phyloP scores from a whole-genome alignment of 2,888 invertebrate genomes.

The Ophion ellenae region DNA sequence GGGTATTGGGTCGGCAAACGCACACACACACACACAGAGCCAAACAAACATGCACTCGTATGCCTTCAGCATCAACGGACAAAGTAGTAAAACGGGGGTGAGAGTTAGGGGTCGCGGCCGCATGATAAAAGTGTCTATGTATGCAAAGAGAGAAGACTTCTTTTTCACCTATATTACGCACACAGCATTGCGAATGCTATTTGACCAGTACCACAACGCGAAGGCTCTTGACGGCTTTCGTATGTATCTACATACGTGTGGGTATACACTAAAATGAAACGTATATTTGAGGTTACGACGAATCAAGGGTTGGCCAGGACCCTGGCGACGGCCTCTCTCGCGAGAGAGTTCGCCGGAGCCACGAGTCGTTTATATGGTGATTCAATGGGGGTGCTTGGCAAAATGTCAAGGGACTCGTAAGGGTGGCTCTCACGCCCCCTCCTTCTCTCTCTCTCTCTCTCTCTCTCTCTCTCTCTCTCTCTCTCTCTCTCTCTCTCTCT shows the following conservation, averaged over 20 bases:
- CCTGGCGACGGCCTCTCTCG: conserved; percentile 15
- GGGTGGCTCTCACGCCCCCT: conserved; percentile 63
- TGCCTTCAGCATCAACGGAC: conserved; percentile 38
- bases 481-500: conserved; percentile 21
- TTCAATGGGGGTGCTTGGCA: conserved; percentile 80
- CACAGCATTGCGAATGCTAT: conserved; percentile 24
- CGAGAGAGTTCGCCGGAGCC: conserved; percentile 65
- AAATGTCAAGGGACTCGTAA: conserved; percentile 81
- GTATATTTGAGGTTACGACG: conserved; percentile 80
- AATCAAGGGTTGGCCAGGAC: conserved; percentile 76
- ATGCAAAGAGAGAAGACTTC: conserved; percentile 20
- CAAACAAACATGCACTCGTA: background rate
- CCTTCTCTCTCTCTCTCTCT: conserved; percentile 21
- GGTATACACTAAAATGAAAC: conserved; percentile 74
- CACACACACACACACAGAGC: background rate
- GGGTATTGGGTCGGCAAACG: background rate
- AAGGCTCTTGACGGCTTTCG: conserved; percentile 4
- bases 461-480: background rate
- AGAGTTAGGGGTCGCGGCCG: conserved; percentile 8
- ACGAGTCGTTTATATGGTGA: conserved; percentile 81
- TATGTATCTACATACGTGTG: background rate
- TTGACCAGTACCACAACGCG: conserved; percentile 23
- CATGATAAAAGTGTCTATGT: conserved; percentile 10
- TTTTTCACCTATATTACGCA: conserved; percentile 7
- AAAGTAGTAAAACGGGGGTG: conserved; percentile 41